Percentiles rank a stretch among this genome's conserved stretches.
Evolutionary conservation across 2,888 invertebrate genomes (phyloP).

Genomic region (Sussaba pulchella): DNA sequence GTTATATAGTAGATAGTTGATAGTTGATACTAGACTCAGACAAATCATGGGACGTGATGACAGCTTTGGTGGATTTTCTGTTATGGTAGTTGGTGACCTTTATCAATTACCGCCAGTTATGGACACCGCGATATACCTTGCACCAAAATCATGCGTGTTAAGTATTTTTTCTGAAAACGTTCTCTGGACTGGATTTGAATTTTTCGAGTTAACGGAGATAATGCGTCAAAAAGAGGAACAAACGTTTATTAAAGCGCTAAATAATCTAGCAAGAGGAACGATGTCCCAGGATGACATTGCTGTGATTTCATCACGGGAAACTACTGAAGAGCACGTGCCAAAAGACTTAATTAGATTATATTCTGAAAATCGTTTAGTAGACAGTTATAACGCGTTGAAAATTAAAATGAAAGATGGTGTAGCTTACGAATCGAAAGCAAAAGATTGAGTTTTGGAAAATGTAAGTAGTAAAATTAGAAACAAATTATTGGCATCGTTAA

Average conservation of each 20-base stretch:
- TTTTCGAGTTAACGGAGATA: slow-evolving; percentile 50
- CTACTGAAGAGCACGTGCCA: slow-evolving; percentile 1
- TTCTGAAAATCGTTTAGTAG: background rate
- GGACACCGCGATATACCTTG: slow-evolving; percentile 69
- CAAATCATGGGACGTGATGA: slow-evolving; percentile 74
- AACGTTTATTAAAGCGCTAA: slow-evolving; percentile 71
- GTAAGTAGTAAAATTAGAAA: slow-evolving; percentile 12
- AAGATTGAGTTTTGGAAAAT: background rate
- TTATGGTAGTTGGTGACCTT: slow-evolving; percentile 78
- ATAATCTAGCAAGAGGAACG: slow-evolving; percentile 66
- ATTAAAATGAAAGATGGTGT: background rate
- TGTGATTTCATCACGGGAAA: slow-evolving; percentile 14
- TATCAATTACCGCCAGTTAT: slow-evolving; percentile 77
- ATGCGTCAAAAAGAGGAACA: slow-evolving; percentile 75
- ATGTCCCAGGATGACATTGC: background rate
- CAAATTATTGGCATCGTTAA: slow-evolving; percentile 3
- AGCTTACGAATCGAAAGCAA: background rate
- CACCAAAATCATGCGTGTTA: slow-evolving; percentile 46
- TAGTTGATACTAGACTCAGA: slow-evolving; percentile 71
- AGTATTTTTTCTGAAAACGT: slow-evolving; percentile 44
- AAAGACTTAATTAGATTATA: slow-evolving; percentile 11
- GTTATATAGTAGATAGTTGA: too few relatives aligned
- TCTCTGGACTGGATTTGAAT: slow-evolving; percentile 71
- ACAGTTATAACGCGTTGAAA: background rate
- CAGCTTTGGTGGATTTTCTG: slow-evolving; percentile 76